Base-by-base conservation (phyloP, 2,113 vertebrate species). In the Illadopsis cleaveri region DNA sequence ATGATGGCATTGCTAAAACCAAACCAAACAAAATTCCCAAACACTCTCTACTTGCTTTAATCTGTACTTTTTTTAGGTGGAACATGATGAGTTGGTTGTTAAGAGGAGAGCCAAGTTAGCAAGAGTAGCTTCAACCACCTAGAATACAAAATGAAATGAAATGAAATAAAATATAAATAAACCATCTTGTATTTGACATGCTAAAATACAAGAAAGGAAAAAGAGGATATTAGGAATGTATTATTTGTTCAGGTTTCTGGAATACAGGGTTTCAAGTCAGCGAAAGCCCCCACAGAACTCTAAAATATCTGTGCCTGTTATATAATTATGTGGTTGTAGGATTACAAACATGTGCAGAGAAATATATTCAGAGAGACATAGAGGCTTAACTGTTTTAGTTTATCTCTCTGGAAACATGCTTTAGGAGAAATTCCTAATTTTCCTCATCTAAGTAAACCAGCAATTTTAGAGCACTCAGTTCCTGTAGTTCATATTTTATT, bases 141-240 rank as follows among this genome's bases (percentile, higher is more conserved):
- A 5, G 12, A 65, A 8, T 10, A n/a, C 12, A 53, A 58, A 60
- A 38, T 12, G 6, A 23, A 64, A 64, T 21, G 2, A 57, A 57
- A 57, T n/a, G 5, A 66, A 50, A 35, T 25, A 6, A 73, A 33
- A 38, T 54, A 30, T 28, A 18, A 73, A 22, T 11, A 40, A 71
- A 17, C 11, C 9, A 66, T 31, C 11, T 28, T 40, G 40, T 3
- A 0, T 50, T 75, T 84, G 51, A 61, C 50, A 38, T 24, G 15
- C 15, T 69, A 12, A 81, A 75, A 27, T 42, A 16, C 15, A 58
- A 5, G 28, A 42, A 47, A 44, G 45, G 17, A 20, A 69, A 69
- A 47, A 69, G 2, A 48, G 54, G 0, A 0, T 35, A 20, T n/a
- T 25, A 50, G 11, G 27, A 60, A 30, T 7, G 6, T 4, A n/a